Conservation (phyloP, 1,140 invertebrate species). For the Reticulitermes speratus region DNA sequence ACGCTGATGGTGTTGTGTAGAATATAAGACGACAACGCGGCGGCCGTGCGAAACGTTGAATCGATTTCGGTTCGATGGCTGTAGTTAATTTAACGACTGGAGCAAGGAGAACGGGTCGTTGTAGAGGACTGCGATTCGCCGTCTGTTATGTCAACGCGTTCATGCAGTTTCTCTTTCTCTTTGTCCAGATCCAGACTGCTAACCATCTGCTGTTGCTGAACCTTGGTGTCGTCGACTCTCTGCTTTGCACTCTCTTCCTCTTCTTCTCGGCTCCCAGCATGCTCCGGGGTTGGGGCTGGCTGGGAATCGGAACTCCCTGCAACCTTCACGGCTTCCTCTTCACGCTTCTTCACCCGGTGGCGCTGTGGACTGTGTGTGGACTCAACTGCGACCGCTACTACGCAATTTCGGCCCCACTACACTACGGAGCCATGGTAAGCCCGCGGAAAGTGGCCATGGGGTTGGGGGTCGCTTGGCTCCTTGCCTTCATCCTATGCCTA, state of each 20-base stretch:
- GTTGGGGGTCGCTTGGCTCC: conserved; percentile 51
- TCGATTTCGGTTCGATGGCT: no score
- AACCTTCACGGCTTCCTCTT: conserved; percentile 63
- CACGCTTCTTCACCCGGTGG: conserved; percentile 68
- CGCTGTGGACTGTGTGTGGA: conserved; percentile 76
- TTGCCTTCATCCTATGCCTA: conserved; percentile 48
- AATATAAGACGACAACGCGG: no score
- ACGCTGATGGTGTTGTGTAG: no score
- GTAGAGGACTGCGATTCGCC: no score
- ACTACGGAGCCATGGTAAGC: conserved; percentile 71
- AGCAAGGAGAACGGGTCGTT: no score
- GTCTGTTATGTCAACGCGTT: no score
- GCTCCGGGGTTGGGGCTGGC: conserved; percentile 38
- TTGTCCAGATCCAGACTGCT: conserved; percentile 56
- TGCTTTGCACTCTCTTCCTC: conserved; percentile 62
- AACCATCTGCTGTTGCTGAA: conserved; percentile 71
- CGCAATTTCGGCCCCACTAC: conserved; percentile 73
- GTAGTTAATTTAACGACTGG: no score
- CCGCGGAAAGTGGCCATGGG: conserved; percentile 58
- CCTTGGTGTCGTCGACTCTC: conserved; percentile 64
- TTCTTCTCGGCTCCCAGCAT: conserved; percentile 52
- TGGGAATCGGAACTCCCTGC: conserved; percentile 50
- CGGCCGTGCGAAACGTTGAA: no score
- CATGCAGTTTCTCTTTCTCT: no score
- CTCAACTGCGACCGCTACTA: conserved; percentile 73